Evolutionary conservation across 1,140 invertebrate genomes (phyloP).

Genomic region (Sinonovacula constricta): DNA sequence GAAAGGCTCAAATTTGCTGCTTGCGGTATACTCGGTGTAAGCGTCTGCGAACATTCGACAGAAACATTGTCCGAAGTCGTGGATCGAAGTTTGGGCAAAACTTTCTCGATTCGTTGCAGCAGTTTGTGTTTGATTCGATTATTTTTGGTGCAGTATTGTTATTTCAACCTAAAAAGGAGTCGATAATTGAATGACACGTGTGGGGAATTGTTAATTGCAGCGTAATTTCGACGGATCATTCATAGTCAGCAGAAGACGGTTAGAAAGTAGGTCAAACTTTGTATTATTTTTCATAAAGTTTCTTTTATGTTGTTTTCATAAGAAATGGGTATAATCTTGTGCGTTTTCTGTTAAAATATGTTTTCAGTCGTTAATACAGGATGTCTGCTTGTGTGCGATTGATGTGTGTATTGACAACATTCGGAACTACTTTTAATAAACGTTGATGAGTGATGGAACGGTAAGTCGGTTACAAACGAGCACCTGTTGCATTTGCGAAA

Average conservation of each 20-base stretch:
- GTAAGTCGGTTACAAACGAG: not conserved
- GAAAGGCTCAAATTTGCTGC: no score
- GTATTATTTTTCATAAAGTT: slow-evolving; percentile 1
- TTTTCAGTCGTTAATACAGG: not conserved
- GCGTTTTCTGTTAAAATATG: not conserved
- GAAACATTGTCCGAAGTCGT: slow-evolving; percentile 47
- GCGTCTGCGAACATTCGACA: no score
- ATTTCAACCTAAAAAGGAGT: not conserved
- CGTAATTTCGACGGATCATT: not conserved
- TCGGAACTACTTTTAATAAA: not conserved
- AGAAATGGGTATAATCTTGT: not conserved
- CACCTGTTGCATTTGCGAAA: not conserved
- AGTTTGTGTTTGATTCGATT: no score
- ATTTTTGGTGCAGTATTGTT: not conserved
- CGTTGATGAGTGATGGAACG: not conserved
- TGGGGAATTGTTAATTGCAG: not conserved
- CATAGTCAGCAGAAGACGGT: slow-evolving; percentile 2
- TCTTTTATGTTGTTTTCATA: slow-evolving; percentile 4
- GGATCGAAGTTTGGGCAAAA: slow-evolving; percentile 44
- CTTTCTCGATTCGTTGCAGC: slow-evolving; percentile 1
- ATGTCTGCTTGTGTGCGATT: not conserved
- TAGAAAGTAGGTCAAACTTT: slow-evolving; percentile 33
- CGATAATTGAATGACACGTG: not conserved
- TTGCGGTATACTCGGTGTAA: no score
- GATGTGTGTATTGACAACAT: not conserved